phyloP scores from a whole-genome alignment of 2,113 vertebrate genomes.

The Misgurnus mizolepis region DNA sequence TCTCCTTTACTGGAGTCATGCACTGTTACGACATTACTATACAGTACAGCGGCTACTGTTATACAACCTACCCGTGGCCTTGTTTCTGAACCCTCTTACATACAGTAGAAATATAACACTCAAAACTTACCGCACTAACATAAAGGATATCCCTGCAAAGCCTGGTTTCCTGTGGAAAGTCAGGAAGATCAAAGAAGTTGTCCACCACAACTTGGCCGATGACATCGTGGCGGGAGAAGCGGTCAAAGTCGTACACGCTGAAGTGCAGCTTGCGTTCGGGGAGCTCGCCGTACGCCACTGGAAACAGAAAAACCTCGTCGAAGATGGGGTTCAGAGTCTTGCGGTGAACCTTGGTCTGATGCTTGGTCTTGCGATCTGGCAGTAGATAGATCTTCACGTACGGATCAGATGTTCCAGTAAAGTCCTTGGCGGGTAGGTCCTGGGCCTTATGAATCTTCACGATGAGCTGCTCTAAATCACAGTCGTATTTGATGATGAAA shows the following conservation, averaged over 20 bases:
- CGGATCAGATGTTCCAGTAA: constrained; percentile 96
- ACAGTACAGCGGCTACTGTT: background rate
- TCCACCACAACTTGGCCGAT: constrained; percentile 98
- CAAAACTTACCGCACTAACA: constrained; percentile 90
- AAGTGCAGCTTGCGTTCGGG: constrained; percentile 92
- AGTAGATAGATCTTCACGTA: constrained; percentile 99
- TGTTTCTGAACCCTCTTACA: too few species aligned
- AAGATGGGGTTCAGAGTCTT: constrained; percentile 98
- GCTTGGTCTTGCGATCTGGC: constrained; percentile 96
- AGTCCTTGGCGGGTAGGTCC: constrained; percentile 96
- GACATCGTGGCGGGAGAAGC: constrained; percentile 95
- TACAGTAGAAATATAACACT: background rate
- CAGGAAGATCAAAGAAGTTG: constrained; percentile 95
- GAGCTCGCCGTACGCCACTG: constrained; percentile 89
- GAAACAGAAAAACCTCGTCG: constrained; percentile 97
- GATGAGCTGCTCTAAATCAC: constrained; percentile 95
- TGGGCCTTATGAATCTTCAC: constrained; percentile 97
- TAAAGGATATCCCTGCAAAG: constrained; percentile 96
- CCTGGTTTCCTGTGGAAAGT: constrained; percentile 95
- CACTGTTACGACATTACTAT: background rate
- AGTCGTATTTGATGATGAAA: constrained; percentile 95
- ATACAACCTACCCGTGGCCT: background rate
- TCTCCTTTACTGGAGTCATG: background rate
- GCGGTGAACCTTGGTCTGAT: constrained; percentile 99
- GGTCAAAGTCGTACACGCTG: constrained; percentile 98